Evolutionary conservation across 1,140 invertebrate species (phyloP), one percentile per base, ranked within the genome.

Genomic region (Scaptomyza montana): DNA sequence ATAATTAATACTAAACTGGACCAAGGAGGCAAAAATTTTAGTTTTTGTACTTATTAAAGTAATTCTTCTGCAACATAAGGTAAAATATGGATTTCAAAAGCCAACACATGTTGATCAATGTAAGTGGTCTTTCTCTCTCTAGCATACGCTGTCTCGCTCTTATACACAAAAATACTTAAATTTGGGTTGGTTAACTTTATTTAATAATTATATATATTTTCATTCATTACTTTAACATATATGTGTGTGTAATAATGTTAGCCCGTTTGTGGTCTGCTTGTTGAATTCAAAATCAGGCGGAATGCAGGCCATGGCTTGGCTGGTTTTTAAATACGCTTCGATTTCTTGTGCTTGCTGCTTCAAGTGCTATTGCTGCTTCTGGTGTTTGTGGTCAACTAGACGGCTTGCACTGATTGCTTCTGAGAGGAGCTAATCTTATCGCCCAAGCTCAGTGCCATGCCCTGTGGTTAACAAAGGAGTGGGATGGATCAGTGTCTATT

Each of bases 401-500:
- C 93, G 19, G 94, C 93, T 78, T 93, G 93, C 43, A 94, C 93
- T 59, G 94, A 93, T 92, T 94, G 93, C 91, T 97, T 97, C 92
- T 99, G 98, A 64, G 97, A 97, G 87, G 96, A 95, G 93, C 98
- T 99, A 70, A 99, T 98, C 93, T 99, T 99, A 92, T 99, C 98
- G 28, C 98, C 98, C 73, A 99, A 94, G 89, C 97, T 98, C 5
- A 99, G 93, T 3, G 98, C 98, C 98, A 99, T 99, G 47, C 98
- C 98, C 97, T 97, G 59, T 41, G 33, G 8, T 49, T 92, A 36
- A 94, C 5, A 93, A 4, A 13, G 30, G 28, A 33, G 1, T 2
- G 16, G 30, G 30, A 30, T 30, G 21, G 21, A 25, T 46, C 2
- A 53, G 41, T 50, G 12, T 1, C 3, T 9, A 30, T 28, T 0